These are phyloP conservation scores for Polydrusus cervinus DNA, from an alignment of 2,888 invertebrate species.

Conservation along the genomic window DNA sequence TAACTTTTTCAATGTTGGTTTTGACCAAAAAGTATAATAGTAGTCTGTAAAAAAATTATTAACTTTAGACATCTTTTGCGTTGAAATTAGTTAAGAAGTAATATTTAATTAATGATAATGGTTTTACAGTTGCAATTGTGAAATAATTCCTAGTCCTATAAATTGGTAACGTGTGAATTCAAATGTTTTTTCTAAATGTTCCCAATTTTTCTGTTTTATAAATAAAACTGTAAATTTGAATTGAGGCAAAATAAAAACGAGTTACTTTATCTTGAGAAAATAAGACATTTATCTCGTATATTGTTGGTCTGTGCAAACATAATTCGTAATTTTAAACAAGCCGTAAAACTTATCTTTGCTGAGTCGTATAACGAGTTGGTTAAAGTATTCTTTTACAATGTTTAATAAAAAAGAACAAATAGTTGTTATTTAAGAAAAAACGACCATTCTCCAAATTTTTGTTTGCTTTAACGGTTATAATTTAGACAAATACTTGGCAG, in stretches of 20 bases:
- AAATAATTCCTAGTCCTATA: neutral
- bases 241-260: slow-evolving; percentile 21
- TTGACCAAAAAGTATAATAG: too few species aligned
- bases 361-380: slow-evolving; percentile 46
- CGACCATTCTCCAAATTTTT: slow-evolving; percentile 60
- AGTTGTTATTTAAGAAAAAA: slow-evolving; percentile 61
- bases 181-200: neutral
- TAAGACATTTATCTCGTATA: slow-evolving; percentile 46
- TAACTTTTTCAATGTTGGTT: too few species aligned
- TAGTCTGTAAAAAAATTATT: too few species aligned
- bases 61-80: too few species aligned
- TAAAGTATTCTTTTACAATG: slow-evolving; percentile 62
- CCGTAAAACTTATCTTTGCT: slow-evolving; percentile 49
- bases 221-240: slow-evolving; percentile 23
- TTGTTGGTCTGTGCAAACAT: slow-evolving; percentile 48
- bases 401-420: slow-evolving; percentile 64
- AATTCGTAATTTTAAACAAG: slow-evolving; percentile 52
- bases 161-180: slow-evolving; percentile 16
- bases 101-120: neutral
- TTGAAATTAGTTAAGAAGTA: neutral
- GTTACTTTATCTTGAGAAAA: slow-evolving; percentile 50
- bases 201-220: slow-evolving; percentile 20
- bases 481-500: slow-evolving; percentile 58
- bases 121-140: neutral
- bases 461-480: slow-evolving; percentile 59